A percentile compares a stretch with the other conserved stretches of the same genome.
Evolutionary conservation across 1,140 invertebrate genomes (phyloP).

Genomic region (Pararge aegeria): DNA sequence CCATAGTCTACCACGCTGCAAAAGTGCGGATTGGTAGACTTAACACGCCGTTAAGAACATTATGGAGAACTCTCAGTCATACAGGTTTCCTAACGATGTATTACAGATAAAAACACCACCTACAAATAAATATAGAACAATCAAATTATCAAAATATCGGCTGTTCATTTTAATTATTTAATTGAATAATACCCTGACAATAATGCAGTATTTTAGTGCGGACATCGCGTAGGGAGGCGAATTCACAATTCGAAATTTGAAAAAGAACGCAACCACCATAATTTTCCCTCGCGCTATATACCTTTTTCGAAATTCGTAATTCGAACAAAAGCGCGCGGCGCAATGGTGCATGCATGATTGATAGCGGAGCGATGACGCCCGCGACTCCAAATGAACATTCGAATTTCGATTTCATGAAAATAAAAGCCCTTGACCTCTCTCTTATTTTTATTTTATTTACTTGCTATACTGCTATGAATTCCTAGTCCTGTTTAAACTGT

Average conservation of each 20-base stretch:
- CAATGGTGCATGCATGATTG: conserved; percentile 76
- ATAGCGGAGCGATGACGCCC: conserved; percentile 67
- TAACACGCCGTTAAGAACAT: too few relatives aligned
- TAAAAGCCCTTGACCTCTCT: conserved; percentile 67
- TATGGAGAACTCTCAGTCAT: too few relatives aligned
- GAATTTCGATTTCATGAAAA: conserved; percentile 60
- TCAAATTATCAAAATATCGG: conserved; percentile 33
- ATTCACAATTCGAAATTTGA: conserved; percentile 46
- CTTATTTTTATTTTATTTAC: conserved; percentile 25
- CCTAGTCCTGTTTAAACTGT: too few relatives aligned
- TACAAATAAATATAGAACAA: conserved; percentile 3
- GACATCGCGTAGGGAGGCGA: conserved; percentile 45
- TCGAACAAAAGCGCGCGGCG: conserved; percentile 69
- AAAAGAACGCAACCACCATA: conserved; percentile 63
- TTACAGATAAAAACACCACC: neutral
- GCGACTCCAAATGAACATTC: conserved; percentile 53
- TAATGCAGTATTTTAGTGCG: conserved; percentile 31
- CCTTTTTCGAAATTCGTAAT: conserved; percentile 73
- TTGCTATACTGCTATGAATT: neutral
- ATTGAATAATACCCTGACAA: conserved; percentile 54
- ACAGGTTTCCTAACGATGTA: too few relatives aligned
- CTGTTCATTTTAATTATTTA: conserved; percentile 59
- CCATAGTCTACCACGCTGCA: too few relatives aligned
- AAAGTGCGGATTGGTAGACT: too few relatives aligned
- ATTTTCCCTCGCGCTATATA: conserved; percentile 64